phyloP scores from a whole-genome alignment of 2,113 vertebrate species.

The Nothoprocta perdicaria region DNA sequence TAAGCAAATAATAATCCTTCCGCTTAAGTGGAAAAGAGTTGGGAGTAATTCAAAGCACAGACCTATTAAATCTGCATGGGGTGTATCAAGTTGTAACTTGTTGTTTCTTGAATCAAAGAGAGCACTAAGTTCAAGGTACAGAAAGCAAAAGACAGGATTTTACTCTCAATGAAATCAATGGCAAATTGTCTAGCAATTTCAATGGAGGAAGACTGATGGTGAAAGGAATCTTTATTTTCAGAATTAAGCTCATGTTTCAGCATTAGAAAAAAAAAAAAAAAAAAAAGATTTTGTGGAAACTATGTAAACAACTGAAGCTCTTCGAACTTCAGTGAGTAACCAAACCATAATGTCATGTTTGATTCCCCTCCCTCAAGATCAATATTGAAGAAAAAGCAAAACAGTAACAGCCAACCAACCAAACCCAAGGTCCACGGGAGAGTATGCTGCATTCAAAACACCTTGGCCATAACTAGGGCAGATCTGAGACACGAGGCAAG shows the following conservation, averaged over 20 bases:
- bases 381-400: constrained; percentile 10
- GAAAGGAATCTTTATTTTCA: constrained; percentile 38
- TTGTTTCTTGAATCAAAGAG: constrained; percentile 37
- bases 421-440: not conserved
- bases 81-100: not conserved
- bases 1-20: constrained; percentile 33
- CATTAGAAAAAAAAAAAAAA: not conserved
- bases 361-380: not conserved
- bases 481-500: not conserved
- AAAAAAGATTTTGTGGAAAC: constrained; percentile 6
- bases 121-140: not conserved
- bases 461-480: not conserved
- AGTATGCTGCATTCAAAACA: not conserved
- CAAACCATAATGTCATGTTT: not conserved
- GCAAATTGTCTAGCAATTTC: constrained; percentile 28
- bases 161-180: constrained; percentile 27
- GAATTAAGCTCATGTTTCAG: constrained; percentile 32
- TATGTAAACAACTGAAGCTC: not conserved
- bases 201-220: not conserved
- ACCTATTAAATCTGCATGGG: not conserved
- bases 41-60: constrained; percentile 6
- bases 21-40: not conserved
- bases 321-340: constrained; percentile 44
- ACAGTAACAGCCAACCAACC: not conserved
- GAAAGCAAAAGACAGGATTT: constrained; percentile 25